Conservation (phyloP, 2,888 invertebrate species). For the Tetragnatha montana region DNA sequence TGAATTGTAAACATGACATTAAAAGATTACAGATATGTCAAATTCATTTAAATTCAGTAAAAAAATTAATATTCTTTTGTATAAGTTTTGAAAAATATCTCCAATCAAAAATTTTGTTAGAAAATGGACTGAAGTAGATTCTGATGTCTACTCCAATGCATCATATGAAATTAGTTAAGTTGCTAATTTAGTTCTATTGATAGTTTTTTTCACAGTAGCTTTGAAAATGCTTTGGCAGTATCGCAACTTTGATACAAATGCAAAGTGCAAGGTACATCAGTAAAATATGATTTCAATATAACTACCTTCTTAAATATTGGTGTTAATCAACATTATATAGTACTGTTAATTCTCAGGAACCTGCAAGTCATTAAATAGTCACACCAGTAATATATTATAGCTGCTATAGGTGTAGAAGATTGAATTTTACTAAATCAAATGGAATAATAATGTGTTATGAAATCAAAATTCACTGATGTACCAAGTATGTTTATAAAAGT, state of each 20-base stretch:
- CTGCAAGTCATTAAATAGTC: slow-evolving; percentile 6
- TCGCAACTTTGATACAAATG: background rate
- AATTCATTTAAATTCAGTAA: slow-evolving; percentile 38
- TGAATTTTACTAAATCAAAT: too few relatives aligned
- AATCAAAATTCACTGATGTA: too few relatives aligned
- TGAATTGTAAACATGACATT: slow-evolving; percentile 41
- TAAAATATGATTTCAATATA: too few relatives aligned
- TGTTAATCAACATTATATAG: background rate
- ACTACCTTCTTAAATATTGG: background rate
- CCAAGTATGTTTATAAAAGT: too few relatives aligned
- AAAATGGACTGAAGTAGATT: slow-evolving; percentile 48
- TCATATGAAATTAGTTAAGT: background rate
- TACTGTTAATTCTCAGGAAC: too few relatives aligned
- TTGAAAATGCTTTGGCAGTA: background rate
- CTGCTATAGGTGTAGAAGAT: too few relatives aligned
- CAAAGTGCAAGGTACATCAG: background rate
- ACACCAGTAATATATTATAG: background rate
- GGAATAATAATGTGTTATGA: too few relatives aligned
- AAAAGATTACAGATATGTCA: slow-evolving; percentile 55
- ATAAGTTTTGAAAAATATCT: slow-evolving; percentile 60
- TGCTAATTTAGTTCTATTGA: background rate
- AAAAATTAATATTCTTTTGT: slow-evolving; percentile 49
- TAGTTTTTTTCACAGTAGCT: background rate
- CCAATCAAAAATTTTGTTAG: slow-evolving; percentile 51
- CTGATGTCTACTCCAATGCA: background rate